Evolutionary conservation across 2,113 vertebrate genomes (phyloP).

Genomic region (Platanista minor): DNA sequence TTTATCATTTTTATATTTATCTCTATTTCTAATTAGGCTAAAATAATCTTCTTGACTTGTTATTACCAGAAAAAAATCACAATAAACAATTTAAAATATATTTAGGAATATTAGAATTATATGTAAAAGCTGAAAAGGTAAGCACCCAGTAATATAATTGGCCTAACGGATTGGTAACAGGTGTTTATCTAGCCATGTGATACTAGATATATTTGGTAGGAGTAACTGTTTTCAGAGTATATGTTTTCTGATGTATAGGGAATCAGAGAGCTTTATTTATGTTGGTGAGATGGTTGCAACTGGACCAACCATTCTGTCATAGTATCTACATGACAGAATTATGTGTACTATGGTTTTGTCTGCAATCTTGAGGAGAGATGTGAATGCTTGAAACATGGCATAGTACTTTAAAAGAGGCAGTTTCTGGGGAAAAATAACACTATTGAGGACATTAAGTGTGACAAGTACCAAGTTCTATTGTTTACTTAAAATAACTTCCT

Average conservation of each 20-base stretch:
- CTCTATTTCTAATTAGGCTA: not conserved
- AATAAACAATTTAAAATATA: not conserved
- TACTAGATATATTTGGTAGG: not conserved
- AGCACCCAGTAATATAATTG: not conserved
- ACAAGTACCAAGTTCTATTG: not conserved
- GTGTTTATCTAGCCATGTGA: not conserved
- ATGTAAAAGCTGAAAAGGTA: not conserved
- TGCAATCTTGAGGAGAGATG: not conserved
- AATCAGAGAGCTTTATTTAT: not conserved
- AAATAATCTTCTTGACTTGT: not conserved
- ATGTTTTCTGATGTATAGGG: not conserved
- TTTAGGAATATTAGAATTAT: not conserved
- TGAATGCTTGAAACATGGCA: not conserved
- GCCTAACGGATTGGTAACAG: not conserved
- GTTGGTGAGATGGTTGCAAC: not conserved
- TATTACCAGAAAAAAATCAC: not conserved
- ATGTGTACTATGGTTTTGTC: not conserved
- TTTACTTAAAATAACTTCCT: not conserved
- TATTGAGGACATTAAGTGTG: not conserved
- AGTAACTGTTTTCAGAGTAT: not conserved
- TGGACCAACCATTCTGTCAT: not conserved
- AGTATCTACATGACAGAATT: not conserved
- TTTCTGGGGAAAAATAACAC: not conserved
- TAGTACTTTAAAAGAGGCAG: not conserved
- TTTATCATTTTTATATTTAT: not conserved